These are phyloP conservation scores for Pholis gunnellus DNA, from an alignment of 2,113 vertebrate species.

Conservation along the genomic window DNA sequence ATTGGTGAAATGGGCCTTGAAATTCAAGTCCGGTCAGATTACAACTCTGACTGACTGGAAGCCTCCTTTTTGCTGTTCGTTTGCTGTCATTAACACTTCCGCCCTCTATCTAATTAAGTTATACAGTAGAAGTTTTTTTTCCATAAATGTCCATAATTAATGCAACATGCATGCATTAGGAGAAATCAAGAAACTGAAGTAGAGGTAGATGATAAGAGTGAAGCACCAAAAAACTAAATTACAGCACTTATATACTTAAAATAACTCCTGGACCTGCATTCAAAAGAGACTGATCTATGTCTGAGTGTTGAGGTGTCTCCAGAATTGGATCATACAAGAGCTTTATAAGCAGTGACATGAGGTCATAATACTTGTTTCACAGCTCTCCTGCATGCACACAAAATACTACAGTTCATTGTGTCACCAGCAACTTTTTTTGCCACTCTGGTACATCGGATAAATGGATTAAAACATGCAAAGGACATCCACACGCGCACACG, in stretches of 20 bases:
- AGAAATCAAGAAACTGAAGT: not conserved
- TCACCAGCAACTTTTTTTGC: not conserved
- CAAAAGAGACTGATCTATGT: not conserved
- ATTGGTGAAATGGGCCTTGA: not conserved
- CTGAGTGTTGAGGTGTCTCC: conserved; percentile 11
- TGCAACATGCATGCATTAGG: not conserved
- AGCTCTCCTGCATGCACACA: not conserved
- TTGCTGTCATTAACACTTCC: not conserved
- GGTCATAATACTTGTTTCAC: not conserved
- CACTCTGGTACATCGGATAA: not conserved
- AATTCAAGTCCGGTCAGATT: conserved; percentile 10
- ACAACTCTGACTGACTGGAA: not conserved
- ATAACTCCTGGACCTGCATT: not conserved
- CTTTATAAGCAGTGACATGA: not conserved
- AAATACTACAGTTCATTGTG: not conserved
- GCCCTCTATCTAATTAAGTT: not conserved
- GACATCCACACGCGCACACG: too few species aligned
- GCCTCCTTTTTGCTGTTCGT: not conserved
- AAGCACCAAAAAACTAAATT: not conserved
- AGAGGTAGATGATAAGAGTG: not conserved
- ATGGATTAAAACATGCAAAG: too few species aligned
- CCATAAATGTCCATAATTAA: not conserved
- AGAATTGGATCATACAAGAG: not conserved
- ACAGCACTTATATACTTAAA: conserved; percentile 8
- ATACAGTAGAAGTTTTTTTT: not conserved